Conservation (phyloP, 2,113 vertebrate genomes). For the cattle (Bos taurus) region ARS-UCD2.0 NC_037347.1:33541501-33542000, state of each 20-base stretch:
- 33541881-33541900: slow-evolving; percentile 46
- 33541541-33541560: background rate
- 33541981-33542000: background rate
- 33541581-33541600: background rate
- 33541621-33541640: rapidly evolving
- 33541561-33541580: background rate
- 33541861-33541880: background rate
- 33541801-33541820: background rate
- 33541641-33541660: background rate
- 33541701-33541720: background rate
- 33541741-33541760: background rate
- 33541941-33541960: background rate
- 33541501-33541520: background rate
- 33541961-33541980: background rate
- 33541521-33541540: background rate
- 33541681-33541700: background rate
- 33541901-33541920: slow-evolving; percentile 42
- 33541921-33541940: background rate
- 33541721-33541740: background rate
- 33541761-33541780: background rate
- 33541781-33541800: background rate
- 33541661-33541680: background rate
- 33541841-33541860: background rate
- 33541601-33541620: background rate
- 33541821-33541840: background rate